Evolutionary conservation across 2,797 vertebrate species (phyloP).

Genomic region (Geotrypetes seraphini): DNA sequence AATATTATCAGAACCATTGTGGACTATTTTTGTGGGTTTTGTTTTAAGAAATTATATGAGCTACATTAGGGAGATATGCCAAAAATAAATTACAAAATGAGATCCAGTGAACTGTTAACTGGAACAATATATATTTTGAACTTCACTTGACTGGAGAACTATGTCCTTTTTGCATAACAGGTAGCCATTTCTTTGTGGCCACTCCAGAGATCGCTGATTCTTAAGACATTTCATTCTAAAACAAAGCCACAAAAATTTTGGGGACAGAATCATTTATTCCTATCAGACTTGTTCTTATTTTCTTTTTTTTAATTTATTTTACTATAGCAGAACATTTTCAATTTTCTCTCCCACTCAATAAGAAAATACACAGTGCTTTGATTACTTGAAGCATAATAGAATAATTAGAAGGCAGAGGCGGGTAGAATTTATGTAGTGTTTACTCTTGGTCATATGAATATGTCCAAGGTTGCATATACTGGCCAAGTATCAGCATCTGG

Average conservation of each 20-base stretch:
- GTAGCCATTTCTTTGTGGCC: too few relatives aligned
- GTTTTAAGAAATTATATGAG: too few relatives aligned
- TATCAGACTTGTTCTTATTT: neutral
- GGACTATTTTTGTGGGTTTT: too few relatives aligned
- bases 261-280: neutral
- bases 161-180: too few relatives aligned
- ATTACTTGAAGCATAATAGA: conserved; percentile 17
- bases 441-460: neutral
- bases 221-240: neutral
- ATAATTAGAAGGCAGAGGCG: conserved; percentile 16
- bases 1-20: too few relatives aligned
- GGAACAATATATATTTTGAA: too few relatives aligned
- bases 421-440: conserved; percentile 12
- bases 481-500: conserved; percentile 24
- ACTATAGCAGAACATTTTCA: conserved; percentile 1
- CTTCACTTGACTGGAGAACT: too few relatives aligned
- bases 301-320: conserved; percentile 17
- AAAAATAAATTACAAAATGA: too few relatives aligned
- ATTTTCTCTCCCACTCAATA: conserved; percentile 24
- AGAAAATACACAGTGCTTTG: conserved; percentile 15
- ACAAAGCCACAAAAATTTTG: neutral
- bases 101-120: too few relatives aligned
- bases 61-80: too few relatives aligned
- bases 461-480: conserved; percentile 13
- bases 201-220: too few relatives aligned